A percentile compares a stretch with the other conserved stretches of the same genome.
phyloP scores from a whole-genome alignment of 2,797 vertebrate species.

The Avahi laniger region DNA sequence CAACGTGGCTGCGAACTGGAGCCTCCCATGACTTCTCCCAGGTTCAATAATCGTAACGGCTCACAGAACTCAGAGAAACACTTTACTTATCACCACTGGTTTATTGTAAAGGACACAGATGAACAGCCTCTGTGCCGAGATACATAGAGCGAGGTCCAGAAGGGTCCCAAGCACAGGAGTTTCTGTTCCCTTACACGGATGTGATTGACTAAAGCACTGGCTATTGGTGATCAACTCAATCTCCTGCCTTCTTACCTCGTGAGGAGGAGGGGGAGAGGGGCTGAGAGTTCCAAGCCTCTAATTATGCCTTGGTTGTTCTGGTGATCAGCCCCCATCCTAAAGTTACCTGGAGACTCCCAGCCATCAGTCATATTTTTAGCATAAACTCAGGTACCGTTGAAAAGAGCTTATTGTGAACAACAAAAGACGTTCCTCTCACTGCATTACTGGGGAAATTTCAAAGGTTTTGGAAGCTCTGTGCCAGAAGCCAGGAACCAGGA shows the following conservation, averaged over 20 bases:
- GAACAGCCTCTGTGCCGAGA: background rate
- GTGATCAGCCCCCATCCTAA: background rate
- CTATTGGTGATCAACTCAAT: background rate
- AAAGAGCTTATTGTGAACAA: background rate
- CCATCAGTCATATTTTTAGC: background rate
- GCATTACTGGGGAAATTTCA: background rate
- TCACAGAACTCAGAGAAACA: background rate
- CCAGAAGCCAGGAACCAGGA: background rate
- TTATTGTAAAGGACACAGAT: background rate
- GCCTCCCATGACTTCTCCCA: background rate
- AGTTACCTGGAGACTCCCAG: background rate
- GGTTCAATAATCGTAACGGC: background rate
- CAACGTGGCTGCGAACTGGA: background rate
- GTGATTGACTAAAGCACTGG: background rate
- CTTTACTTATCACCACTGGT: background rate
- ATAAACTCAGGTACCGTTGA: background rate
- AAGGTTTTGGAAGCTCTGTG: background rate
- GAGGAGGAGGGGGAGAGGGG: background rate
- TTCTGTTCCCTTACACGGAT: background rate
- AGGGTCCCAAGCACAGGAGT: background rate
- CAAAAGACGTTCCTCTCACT: background rate
- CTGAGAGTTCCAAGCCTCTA: background rate
- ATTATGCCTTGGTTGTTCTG: background rate
- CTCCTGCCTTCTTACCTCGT: background rate
- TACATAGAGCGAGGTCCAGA: background rate